These are phyloP conservation scores for Rousettus madagascariensis DNA, from an alignment of 2,797 vertebrate genomes.

Conservation along the genomic window DNA sequence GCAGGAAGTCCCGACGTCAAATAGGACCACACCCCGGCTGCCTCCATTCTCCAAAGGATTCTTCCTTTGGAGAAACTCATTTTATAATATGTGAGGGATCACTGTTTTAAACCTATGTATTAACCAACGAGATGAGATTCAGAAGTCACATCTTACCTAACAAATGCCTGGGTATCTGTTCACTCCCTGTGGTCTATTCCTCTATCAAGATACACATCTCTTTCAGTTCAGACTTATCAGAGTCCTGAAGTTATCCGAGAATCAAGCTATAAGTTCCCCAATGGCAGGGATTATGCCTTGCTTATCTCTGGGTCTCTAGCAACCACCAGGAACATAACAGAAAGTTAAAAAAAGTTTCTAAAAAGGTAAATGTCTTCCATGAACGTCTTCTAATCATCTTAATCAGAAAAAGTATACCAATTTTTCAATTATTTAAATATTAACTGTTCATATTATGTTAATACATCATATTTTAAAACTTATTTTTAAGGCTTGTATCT, in stretches of 20 bases:
- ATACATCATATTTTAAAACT: not conserved
- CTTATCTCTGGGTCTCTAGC: not conserved
- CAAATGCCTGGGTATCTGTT: not conserved
- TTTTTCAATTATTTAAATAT: not conserved
- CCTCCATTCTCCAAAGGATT: not conserved
- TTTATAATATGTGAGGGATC: not conserved
- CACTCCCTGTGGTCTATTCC: rapidly evolving
- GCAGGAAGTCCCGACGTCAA: not conserved
- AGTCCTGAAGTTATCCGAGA: not conserved
- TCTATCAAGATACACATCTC: not conserved
- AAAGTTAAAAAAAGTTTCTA: not conserved
- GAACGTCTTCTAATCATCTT: not conserved
- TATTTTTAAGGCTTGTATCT: not conserved
- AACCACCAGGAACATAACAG: not conserved
- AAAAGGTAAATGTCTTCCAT: not conserved
- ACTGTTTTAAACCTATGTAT: not conserved
- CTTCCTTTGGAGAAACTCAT: not conserved
- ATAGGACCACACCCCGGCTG: not conserved
- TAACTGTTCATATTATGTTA: not conserved
- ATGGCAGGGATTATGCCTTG: not conserved
- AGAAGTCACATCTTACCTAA: not conserved
- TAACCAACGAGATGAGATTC: not conserved
- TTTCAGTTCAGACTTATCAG: not conserved
- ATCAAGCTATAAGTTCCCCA: no score
- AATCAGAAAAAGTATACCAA: not conserved